Conservation (phyloP, 2,113 vertebrate species). For the Syngnathus floridae region DNA sequence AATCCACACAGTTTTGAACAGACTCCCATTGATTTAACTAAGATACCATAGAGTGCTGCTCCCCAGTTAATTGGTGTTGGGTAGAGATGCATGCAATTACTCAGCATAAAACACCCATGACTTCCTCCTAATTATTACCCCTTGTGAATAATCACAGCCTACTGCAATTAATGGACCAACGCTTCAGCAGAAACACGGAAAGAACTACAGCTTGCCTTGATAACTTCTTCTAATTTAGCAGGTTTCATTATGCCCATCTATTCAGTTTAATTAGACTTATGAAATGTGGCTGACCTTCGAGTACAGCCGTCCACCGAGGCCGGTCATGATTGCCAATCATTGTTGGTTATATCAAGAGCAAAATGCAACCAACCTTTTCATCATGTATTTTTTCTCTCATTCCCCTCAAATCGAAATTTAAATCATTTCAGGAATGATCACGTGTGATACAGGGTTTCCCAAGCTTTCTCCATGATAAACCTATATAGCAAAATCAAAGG, state of each 20-base stretch:
- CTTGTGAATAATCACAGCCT: constrained; percentile 68
- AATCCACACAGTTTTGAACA: constrained; percentile 52
- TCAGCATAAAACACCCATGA: constrained; percentile 58
- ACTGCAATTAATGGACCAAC: constrained; percentile 61
- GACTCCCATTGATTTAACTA: constrained; percentile 44
- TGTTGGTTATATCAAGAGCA: background rate
- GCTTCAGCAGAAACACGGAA: constrained; percentile 39
- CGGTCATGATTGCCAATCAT: constrained; percentile 21
- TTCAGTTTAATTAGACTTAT: constrained; percentile 47
- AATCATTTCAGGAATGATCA: background rate
- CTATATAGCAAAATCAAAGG: too few species aligned
- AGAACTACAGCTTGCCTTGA: constrained; percentile 32
- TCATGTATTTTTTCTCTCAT: constrained; percentile 10
- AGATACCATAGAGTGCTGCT: constrained; percentile 39
- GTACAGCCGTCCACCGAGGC: constrained; percentile 3
- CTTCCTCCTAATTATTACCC: constrained; percentile 67
- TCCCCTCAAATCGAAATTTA: background rate
- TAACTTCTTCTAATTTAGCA: constrained; percentile 40
- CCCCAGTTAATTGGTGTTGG: constrained; percentile 36
- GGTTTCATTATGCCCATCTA: constrained; percentile 47
- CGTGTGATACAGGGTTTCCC: background rate
- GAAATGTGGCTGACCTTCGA: constrained; percentile 39
- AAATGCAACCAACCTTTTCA: constrained; percentile 13
- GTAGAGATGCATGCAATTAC: constrained; percentile 58
- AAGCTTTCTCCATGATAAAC: too few species aligned